Evolutionary conservation across 2,797 vertebrate genomes (phyloP).

Genomic region (Poeciliopsis paucimaculata): DNA sequence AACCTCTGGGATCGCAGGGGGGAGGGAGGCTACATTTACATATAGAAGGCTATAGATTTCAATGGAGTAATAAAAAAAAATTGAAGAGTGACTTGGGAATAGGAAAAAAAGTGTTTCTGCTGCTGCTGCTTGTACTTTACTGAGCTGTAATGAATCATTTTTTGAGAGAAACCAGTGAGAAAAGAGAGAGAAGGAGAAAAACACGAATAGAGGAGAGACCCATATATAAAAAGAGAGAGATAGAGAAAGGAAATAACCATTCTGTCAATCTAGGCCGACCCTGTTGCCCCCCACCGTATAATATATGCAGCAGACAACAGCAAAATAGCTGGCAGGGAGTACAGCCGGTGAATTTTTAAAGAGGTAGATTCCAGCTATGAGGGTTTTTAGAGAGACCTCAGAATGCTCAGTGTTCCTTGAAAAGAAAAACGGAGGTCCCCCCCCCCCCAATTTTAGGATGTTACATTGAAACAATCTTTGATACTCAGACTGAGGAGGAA

Average conservation of each 20-base stretch:
- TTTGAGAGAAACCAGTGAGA: slow-evolving; percentile 20
- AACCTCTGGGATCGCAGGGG: slow-evolving; percentile 39
- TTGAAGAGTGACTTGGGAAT: slow-evolving; percentile 1
- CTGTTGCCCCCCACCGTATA: slow-evolving; percentile 27
- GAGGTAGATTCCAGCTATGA: neutral
- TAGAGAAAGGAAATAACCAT: slow-evolving; percentile 20
- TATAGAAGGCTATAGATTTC: slow-evolving; percentile 56
- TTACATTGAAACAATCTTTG: neutral
- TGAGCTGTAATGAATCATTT: slow-evolving; percentile 27
- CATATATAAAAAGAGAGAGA: slow-evolving; percentile 17
- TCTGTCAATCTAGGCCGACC: slow-evolving; percentile 28
- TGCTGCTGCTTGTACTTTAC: slow-evolving; percentile 21
- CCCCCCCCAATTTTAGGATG: slow-evolving; percentile 2
- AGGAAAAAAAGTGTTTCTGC: slow-evolving; percentile 16
- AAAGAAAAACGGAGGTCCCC: neutral
- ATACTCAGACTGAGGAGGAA: slow-evolving; percentile 5
- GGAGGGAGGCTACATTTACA: slow-evolving; percentile 52
- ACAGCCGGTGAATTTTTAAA: slow-evolving; percentile 5
- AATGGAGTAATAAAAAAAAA: slow-evolving; percentile 3
- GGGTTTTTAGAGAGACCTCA: slow-evolving; percentile 2
- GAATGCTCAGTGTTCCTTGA: neutral
- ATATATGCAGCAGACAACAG: slow-evolving; percentile 29
- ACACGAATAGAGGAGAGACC: slow-evolving; percentile 6
- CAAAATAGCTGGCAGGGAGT: slow-evolving; percentile 24
- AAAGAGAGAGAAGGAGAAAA: slow-evolving; percentile 19